Base-by-base conservation (phyloP, 2,888 invertebrate genomes). In the Tortricodes alternella region DNA sequence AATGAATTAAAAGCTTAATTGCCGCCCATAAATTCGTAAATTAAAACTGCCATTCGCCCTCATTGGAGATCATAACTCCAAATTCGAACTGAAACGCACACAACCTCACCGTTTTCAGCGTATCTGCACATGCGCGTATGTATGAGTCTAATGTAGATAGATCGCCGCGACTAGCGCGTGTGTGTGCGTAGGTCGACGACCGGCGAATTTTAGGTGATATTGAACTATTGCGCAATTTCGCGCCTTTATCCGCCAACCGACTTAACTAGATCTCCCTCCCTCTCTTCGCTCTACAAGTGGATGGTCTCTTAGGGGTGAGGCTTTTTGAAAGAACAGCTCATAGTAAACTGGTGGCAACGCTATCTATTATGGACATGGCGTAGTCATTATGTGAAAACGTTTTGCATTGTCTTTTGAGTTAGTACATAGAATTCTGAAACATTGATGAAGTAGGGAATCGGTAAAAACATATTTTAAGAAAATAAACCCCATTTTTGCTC, bases 141-240 rank as follows among this genome's bases (percentile, higher is more conserved):
- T 62, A 63, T 65, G 65, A 38, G 64, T 53, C 52, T 56, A 35
- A 60, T 64, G 64, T 70, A 66, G 52, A 61, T 59, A 74, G 34
- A 21, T 46, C 64, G 64, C 66, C 62, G 58, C 62, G 63, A 64
- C 61, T 62, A 41, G 59, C 61, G 71, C 61, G 60, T 53, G 52
- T 59, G 61, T 65, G 61, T 67, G 63, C 64, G 63, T 44, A 58
- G 76, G 73, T 71, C 76, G 65, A 46, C 68, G 73, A 76, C 76
- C 77, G 70, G 70, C 76, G 67, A 76, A 76, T 64, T 73, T 76
- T 74, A 67, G 72, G 71, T 66, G 61, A 66, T 74, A 71, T 62
- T 71, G 72, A 73, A 70, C 71, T 72, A 72, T 77, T 77, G 77
- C 76, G 73, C 74, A 77, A 77, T 67, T 62, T 55, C 55, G 41